Evolutionary conservation across 92 coral and sea anemone genomes (phyloP).

Genomic region (Umimayanthus kanabou): DNA sequence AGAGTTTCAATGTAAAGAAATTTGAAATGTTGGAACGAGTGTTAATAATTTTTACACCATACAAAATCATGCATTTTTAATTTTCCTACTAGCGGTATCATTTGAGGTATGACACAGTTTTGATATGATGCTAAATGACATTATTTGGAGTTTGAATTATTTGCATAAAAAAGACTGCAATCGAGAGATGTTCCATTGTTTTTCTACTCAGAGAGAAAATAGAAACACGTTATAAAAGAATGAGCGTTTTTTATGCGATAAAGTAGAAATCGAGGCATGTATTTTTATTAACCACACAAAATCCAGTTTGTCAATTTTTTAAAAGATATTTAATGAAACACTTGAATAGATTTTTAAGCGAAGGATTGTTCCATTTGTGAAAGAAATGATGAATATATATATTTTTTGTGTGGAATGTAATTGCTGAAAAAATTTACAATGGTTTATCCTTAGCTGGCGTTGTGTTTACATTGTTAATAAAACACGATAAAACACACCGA

Average conservation of each 20-base stretch:
- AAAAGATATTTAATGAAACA: slow-evolving; percentile 28
- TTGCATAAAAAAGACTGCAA: neutral
- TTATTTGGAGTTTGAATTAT: neutral
- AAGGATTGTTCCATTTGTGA: slow-evolving; percentile 4
- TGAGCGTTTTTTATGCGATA: neutral
- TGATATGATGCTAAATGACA: neutral
- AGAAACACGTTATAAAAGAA: neutral
- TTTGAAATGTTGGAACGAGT: neutral
- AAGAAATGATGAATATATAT: slow-evolving; percentile 26
- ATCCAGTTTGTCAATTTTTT: slow-evolving; percentile 3
- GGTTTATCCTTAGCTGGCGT: slow-evolving; percentile 6
- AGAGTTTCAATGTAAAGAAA: neutral
- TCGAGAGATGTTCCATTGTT: neutral
- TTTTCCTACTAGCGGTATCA: neutral
- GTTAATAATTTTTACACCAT: neutral
- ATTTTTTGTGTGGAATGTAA: slow-evolving; percentile 9
- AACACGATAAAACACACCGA: neutral
- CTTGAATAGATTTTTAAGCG: slow-evolving; percentile 9
- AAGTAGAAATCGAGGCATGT: neutral
- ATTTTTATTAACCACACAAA: slow-evolving; percentile 17
- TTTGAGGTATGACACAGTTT: neutral
- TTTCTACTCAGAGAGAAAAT: slow-evolving; percentile 14
- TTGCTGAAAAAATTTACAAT: neutral
- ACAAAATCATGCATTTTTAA: neutral
- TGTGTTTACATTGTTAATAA: neutral